These are phyloP conservation scores for Drepana falcataria DNA, from an alignment of 2,888 invertebrate species.

Conservation along the genomic window DNA sequence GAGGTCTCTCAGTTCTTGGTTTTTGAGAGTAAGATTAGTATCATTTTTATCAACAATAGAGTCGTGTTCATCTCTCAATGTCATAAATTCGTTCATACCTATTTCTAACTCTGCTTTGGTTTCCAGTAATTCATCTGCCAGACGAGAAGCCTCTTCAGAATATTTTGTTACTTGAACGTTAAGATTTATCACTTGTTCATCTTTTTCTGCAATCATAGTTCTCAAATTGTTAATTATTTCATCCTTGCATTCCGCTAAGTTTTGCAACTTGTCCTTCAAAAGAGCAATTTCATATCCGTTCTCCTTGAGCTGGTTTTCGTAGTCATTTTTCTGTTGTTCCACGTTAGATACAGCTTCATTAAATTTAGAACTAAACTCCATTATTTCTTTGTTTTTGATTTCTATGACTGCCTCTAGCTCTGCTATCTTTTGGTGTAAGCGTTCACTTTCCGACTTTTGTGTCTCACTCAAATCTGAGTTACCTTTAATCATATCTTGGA, in stretches of 20 bases:
- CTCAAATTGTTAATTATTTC: conserved; percentile 49
- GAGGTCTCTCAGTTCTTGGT: conserved; percentile 46
- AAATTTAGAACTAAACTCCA: conserved; percentile 25
- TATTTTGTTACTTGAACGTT: conserved; percentile 59
- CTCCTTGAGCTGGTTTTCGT: conserved; percentile 64
- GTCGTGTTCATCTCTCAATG: conserved; percentile 50
- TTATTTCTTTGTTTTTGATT: conserved; percentile 29
- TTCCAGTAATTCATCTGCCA: conserved; percentile 55
- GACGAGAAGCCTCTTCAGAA: conserved; percentile 35
- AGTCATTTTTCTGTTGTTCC: conserved; percentile 49
- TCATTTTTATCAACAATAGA: conserved; percentile 37
- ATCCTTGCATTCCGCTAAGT: conserved; percentile 46
- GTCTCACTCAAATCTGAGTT: conserved; percentile 27
- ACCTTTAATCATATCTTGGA: conserved; percentile 28
- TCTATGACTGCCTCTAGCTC: conserved; percentile 29
- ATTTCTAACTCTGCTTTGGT: conserved; percentile 58
- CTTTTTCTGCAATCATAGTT: conserved; percentile 48
- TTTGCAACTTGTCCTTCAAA: conserved; percentile 62
- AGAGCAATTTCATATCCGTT: conserved; percentile 48
- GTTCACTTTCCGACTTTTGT: conserved; percentile 28
- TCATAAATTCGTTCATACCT: conserved; percentile 48
- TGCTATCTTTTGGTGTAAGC: conserved; percentile 24
- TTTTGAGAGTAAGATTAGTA: conserved; percentile 41
- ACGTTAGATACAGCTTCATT: conserved; percentile 25
- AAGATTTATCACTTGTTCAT: conserved; percentile 45